A percentile compares a stretch with the other conserved stretches of the same genome.
phyloP scores from a whole-genome alignment of 2,888 invertebrate genomes.

The Cremastinae sp. region DNA sequence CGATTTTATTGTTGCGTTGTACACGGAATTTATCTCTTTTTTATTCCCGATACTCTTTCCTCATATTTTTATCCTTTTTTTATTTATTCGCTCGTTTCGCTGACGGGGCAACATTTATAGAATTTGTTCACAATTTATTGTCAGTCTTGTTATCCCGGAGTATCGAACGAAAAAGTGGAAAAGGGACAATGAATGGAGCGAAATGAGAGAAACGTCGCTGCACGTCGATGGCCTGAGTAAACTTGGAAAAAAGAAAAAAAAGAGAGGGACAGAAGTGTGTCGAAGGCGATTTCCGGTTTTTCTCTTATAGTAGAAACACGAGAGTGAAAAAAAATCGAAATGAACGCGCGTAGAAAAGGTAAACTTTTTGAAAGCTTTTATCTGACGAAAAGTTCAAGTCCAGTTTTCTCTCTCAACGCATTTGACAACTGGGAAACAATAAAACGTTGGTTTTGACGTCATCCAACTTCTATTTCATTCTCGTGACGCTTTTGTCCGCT shows the following conservation, averaged over 20 bases:
- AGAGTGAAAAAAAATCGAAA: conserved; percentile 13
- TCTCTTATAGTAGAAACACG: conserved; percentile 9
- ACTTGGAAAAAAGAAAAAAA: background rate
- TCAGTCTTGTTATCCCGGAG: conserved; percentile 31
- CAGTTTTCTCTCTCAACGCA: background rate
- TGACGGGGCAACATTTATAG: conserved; percentile 13
- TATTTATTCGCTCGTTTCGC: background rate
- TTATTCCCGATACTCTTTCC: background rate
- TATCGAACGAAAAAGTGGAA: background rate
- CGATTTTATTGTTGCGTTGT: conserved; percentile 46
- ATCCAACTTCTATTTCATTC: conserved; percentile 47
- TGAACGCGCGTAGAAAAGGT: conserved; percentile 32
- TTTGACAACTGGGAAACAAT: no score
- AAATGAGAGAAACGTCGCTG: conserved; percentile 33
- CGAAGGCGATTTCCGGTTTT: conserved; percentile 54
- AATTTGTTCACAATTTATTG: conserved; percentile 56
- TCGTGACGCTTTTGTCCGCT: conserved; percentile 49
- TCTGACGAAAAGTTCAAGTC: conserved; percentile 27
- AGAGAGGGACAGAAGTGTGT: conserved; percentile 23
- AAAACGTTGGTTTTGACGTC: conserved; percentile 33
- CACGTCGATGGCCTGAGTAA: no score
- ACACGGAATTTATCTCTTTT: conserved; percentile 44
- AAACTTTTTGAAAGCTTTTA: conserved; percentile 46
- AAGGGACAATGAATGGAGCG: no score
- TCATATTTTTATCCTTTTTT: no score